Base-by-base conservation (phyloP, 2,113 vertebrate species). In the Arothron firmamentum region DNA sequence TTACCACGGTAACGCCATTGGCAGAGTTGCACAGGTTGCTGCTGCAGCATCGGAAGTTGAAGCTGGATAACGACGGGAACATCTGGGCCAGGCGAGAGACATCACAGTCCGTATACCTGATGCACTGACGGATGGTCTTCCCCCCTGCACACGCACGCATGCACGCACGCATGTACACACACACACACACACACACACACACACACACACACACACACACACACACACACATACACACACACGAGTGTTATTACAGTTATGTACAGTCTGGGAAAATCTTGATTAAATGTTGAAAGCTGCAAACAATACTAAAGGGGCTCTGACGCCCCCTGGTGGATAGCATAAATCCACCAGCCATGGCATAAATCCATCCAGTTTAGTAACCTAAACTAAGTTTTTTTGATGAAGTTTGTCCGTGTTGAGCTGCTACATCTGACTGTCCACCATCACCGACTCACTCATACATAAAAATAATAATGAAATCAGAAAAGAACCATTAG, bases 91-190 rank as follows among this genome's bases (percentile, higher is more conserved):
- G 88, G 0, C 90, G 89, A 1, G 88, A 87, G 68, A 84, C 85
- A 12, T 90, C 80, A 2, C 91, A 92, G 73, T 92, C 88, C 0
- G 90, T 92, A 84, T 91, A 90, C 1, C 89, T 52, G 75, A 90
- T 85, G 23, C 90, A 91, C 76, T 87, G 88, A 19, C 89, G 87
- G 71, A 90, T 79, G 3, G 89, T 90, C 62, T 89, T 90, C 20
- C 89, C 90, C 9, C 88, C 90, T 91, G 47, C 1, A 46, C 4
- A 49, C 12, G 21, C 8, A 15, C 6, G n/a, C 1, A 12, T 1
- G 45, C 15, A 46, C 12, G 34, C 9, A 53, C 8, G 52, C 48
- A 67, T 11, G 54, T 16, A 64, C 15, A 57, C 11, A 18, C 28
- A 31, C 28, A 31, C 28, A 31, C 28, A 31, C 28, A 31, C 28